A percentile compares a stretch with the other conserved stretches of the same genome.
Evolutionary conservation across 2,113 vertebrate species (phyloP).

Genomic region (Macaca nemestrina): DNA sequence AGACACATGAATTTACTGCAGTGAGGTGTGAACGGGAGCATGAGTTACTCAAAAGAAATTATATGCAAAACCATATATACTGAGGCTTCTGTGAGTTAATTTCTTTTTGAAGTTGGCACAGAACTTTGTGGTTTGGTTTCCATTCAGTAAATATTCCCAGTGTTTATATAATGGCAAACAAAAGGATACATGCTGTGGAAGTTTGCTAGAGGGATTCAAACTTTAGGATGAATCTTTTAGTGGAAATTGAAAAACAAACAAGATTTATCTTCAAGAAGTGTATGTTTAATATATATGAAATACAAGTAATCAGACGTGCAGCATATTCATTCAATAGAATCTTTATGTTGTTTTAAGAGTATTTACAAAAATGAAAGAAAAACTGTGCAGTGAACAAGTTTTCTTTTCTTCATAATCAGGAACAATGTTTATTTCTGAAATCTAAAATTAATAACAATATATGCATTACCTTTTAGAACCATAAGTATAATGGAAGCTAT

Average conservation of each 20-base stretch:
- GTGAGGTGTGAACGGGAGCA: not conserved
- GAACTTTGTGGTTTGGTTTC: conserved; percentile 13
- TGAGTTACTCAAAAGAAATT: not conserved
- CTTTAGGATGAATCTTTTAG: not conserved
- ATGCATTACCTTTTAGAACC: not conserved
- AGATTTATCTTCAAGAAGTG: not conserved
- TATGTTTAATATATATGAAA: not conserved
- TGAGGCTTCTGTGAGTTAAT: not conserved
- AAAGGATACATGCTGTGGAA: not conserved
- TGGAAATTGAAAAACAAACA: not conserved
- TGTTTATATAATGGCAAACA: not conserved
- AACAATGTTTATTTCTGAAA: not conserved
- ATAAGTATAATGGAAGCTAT: not conserved
- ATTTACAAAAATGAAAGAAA: not conserved
- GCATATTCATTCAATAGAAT: not conserved
- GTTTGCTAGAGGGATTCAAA: not conserved
- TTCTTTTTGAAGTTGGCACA: not conserved
- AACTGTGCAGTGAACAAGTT: not conserved
- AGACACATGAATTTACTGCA: not conserved
- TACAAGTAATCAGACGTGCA: not conserved
- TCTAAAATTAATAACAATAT: not conserved
- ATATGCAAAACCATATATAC: not conserved
- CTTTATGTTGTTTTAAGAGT: not conserved
- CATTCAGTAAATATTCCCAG: not conserved
- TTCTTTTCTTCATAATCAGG: not conserved